Evolutionary conservation across 2,888 invertebrate genomes (phyloP), one percentile per base, ranked within the genome.

Genomic region (Anoplius nigerrimus): DNA sequence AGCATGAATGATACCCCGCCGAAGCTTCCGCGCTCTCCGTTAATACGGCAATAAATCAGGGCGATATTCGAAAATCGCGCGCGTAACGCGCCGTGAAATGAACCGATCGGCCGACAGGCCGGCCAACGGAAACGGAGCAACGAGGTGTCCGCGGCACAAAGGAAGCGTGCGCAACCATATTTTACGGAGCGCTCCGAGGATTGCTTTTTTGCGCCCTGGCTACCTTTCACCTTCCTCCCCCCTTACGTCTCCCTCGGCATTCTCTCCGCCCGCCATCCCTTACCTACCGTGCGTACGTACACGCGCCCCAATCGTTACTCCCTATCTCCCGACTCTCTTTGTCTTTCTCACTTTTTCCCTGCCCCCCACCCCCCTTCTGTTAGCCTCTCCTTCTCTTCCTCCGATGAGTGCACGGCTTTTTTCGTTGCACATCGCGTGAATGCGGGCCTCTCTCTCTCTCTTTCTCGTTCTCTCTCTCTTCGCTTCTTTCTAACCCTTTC

Each of bases 51-150:
- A 84, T 84, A 82, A 84, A 84, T 85, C 81, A 79, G 71, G 61
- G 65, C 65, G 76, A 76, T 81, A 76, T 75, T 76, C 55, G 70
- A 77, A 71, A 75, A 77, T 77, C 74, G 74, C 75, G 66, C 61
- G 74, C 69, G 80, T 79, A 82, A 84, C 76, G 74, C 55, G 69
- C 74, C 82, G 73, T 83, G 81, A 85, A 85, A 83, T 81, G 78
- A 84, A 80, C 74, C 77, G 80, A 81, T 79, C 75, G 77, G 68
- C 55, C 73, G 69, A 76, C 72, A 66, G n/a, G n/a, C 63, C 54
- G 42, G 48, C n/a, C n/a, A n/a, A n/a, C n/a, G n/a, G 56, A 42
- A 51, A 45, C 42, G 46, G 34, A 34, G 11, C 34, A 34, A 27
- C 57, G 34, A 34, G 61, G 24, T 57, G 51, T 53, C 20, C 65